Base-by-base conservation (phyloP, 1,140 invertebrate species). In the Drosophila micromelanica region DNA sequence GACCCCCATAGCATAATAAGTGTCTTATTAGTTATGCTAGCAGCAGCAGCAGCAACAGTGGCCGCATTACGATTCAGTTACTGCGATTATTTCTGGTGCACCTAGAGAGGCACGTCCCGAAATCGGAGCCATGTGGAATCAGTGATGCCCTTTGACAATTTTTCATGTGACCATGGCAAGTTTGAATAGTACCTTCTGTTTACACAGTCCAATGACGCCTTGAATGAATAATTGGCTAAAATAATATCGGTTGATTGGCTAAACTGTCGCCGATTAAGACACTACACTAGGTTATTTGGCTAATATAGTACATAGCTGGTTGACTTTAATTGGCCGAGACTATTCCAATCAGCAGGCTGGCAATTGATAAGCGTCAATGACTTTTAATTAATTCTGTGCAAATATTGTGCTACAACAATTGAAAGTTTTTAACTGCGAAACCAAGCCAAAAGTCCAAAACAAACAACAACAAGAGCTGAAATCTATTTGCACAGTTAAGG, bases 11-110 rank as follows among this genome's bases (percentile, higher is more conserved):
- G 81, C 90, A 91, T 91, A 91, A 90, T 91, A 91, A 91, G 86
- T 90, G 84, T 89, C 84, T 89, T 89, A 89, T 89, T 89, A 89
- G 84, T 89, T 89, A 89, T 89, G 84, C 84, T 67, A 72, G 38
- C 38, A 52, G 12, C 62, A 12, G 42, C 30, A 60, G 51, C 75
- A 48, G 11, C 37, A 35, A 4, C 11, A 49, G 15, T 30, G 60
- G 27, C 20, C 23, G 52, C 52, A 65, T 64, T 52, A 56, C 51
- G 61, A 71, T 27, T 57, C 45, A 51, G 69, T 57, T 59, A 52
- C 62, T 59, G 57, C 37, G 52, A 67, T 71, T 55, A 68, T 73
- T 68, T 13, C 51, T 69, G 52, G 8, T 73, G 70, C 69, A 71
- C 37, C 69, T 71, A 64, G 51, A 23, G 42, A 64, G 32, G 68